A percentile compares a stretch with the other conserved stretches of the same genome.
phyloP scores from a whole-genome alignment of 2,888 invertebrate genomes.

The Idaea biselata region DNA sequence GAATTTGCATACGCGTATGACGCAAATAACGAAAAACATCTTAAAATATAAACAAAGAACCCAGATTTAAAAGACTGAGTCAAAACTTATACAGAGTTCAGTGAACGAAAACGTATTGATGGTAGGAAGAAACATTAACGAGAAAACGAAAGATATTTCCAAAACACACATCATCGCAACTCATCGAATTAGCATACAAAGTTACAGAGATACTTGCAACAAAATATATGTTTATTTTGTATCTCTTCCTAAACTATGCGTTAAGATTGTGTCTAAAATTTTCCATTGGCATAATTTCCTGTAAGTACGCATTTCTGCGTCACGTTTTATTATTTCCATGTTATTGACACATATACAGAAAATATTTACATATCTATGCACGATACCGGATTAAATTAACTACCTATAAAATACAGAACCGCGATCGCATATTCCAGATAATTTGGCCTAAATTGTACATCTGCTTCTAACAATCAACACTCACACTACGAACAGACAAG shows the following conservation, averaged over 20 bases:
- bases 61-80: constrained; percentile 3
- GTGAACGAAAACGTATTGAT: neutral
- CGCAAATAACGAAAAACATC: constrained; percentile 16
- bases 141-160: neutral
- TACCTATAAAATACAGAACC: neutral
- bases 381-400: neutral
- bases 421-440: neutral
- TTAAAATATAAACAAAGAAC: constrained; percentile 13
- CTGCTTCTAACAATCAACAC: neutral
- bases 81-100: neutral
- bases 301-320: neutral
- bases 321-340: too few species aligned
- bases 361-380: neutral
- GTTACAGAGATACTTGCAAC: neutral
- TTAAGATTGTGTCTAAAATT: neutral
- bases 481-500: neutral
- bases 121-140: neutral
- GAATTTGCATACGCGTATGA: constrained; percentile 13
- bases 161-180: neutral
- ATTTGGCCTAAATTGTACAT: neutral
- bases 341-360: neutral
- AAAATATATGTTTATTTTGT: neutral
- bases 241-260: neutral
- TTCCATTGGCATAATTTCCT: neutral
- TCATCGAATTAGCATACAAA: neutral